Conservation (phyloP, 2,113 vertebrate species). For the Camelus dromedarius region DNA sequence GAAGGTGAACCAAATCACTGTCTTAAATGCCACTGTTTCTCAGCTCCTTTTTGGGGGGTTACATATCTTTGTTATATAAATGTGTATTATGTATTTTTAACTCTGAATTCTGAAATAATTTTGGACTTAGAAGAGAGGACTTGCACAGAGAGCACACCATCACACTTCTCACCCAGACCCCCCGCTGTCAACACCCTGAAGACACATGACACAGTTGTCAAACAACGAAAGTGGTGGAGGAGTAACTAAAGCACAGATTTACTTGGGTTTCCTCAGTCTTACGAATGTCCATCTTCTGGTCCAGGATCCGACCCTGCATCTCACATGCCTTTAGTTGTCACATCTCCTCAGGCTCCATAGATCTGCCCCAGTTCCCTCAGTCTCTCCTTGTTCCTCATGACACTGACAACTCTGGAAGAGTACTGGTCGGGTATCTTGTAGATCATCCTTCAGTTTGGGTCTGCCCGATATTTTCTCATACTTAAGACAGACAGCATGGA, state of each 20-base stretch:
- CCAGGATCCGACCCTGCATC: background rate
- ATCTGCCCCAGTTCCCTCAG: background rate
- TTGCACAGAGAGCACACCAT: background rate
- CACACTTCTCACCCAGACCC: background rate
- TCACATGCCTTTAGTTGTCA: background rate
- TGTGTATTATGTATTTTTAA: background rate
- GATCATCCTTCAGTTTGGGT: background rate
- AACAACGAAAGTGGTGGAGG: background rate
- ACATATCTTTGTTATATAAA: background rate
- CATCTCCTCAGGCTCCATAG: background rate
- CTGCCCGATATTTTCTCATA: background rate
- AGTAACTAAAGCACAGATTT: background rate
- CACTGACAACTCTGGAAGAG: background rate
- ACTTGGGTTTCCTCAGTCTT: background rate
- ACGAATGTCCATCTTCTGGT: background rate
- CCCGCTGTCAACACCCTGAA: background rate
- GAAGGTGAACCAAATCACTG: background rate
- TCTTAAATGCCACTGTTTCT: background rate
- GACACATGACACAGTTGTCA: background rate
- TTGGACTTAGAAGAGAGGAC: background rate
- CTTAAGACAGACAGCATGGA: background rate
- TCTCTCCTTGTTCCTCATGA: background rate
- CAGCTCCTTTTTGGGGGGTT: background rate
- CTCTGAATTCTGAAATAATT: background rate
- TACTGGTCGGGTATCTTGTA: background rate